phyloP scores from a whole-genome alignment of 2,888 invertebrate species.

The Dysmachus trigonus region DNA sequence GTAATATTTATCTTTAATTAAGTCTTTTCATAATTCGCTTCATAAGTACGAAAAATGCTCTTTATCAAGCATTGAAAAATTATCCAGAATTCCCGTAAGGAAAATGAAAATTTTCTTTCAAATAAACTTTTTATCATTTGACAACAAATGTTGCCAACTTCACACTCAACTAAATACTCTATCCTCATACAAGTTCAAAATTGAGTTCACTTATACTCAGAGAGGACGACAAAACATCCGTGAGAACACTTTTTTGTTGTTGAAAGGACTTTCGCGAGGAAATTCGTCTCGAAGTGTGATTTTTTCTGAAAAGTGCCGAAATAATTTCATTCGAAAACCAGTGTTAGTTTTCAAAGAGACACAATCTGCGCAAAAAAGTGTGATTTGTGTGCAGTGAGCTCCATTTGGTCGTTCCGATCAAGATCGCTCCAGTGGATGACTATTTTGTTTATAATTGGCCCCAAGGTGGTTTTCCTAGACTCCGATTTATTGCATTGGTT shows the following conservation, averaged over 20 bases:
- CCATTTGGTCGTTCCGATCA: background rate
- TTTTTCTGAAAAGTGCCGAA: background rate
- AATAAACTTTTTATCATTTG: background rate
- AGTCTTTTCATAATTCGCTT: background rate
- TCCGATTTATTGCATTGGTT: background rate
- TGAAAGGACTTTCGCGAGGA: background rate
- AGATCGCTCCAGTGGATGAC: background rate
- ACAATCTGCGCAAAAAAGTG: background rate
- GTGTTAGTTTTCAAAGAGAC: background rate
- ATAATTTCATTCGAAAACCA: background rate
- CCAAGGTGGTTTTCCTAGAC: background rate
- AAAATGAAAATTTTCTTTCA: background rate
- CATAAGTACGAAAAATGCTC: no score
- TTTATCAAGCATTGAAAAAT: background rate
- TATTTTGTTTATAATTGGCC: background rate
- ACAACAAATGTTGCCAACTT: background rate
- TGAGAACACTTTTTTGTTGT: conserved; percentile 22
- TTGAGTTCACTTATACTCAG: conserved; percentile 3
- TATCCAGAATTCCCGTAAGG: background rate
- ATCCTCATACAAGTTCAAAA: background rate
- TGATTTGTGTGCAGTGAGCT: background rate
- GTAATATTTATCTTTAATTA: background rate
- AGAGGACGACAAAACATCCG: conserved; percentile 2
- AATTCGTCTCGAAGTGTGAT: background rate
- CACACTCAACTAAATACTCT: background rate